Conservation (phyloP, 1,140 invertebrate species). For the Harpegnathos saltator region DNA sequence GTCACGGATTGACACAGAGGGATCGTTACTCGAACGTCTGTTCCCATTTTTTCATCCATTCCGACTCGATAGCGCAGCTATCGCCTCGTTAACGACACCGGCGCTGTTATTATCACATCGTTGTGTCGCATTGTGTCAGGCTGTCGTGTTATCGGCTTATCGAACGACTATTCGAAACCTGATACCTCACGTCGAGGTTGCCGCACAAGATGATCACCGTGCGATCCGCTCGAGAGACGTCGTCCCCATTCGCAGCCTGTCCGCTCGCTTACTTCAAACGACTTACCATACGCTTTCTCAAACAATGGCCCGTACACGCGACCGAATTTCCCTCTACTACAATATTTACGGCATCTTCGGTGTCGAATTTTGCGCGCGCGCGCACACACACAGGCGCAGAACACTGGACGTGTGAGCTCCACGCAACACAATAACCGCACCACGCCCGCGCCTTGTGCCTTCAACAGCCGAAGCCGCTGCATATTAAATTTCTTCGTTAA, state of each 20-base stretch:
- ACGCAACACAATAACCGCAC: constrained; percentile 28
- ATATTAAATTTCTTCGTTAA: constrained; percentile 60
- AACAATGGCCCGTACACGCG: background rate
- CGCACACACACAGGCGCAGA: too few relatives aligned
- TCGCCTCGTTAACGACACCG: too few relatives aligned
- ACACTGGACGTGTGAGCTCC: constrained; percentile 8
- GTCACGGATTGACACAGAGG: background rate
- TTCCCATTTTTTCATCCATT: background rate
- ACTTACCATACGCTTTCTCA: background rate
- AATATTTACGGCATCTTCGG: background rate
- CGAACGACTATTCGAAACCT: too few relatives aligned
- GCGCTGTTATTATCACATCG: too few relatives aligned
- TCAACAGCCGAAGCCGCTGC: constrained; percentile 16
- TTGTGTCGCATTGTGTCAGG: too few relatives aligned
- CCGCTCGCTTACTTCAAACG: too few relatives aligned
- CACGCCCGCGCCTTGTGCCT: background rate
- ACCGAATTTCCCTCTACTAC: background rate
- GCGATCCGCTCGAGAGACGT: too few relatives aligned
- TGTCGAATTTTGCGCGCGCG: constrained; percentile 11
- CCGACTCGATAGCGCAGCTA: too few relatives aligned
- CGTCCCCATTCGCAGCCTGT: too few relatives aligned
- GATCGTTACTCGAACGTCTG: background rate
- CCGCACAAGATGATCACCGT: too few relatives aligned
- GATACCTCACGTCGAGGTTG: too few relatives aligned
- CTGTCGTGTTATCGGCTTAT: too few relatives aligned